A percentile compares a stretch with the other conserved stretches of the same genome.
These are phyloP conservation scores for Ormyrus rosae DNA, from an alignment of 2,888 invertebrate genomes.

Conservation along the genomic window DNA sequence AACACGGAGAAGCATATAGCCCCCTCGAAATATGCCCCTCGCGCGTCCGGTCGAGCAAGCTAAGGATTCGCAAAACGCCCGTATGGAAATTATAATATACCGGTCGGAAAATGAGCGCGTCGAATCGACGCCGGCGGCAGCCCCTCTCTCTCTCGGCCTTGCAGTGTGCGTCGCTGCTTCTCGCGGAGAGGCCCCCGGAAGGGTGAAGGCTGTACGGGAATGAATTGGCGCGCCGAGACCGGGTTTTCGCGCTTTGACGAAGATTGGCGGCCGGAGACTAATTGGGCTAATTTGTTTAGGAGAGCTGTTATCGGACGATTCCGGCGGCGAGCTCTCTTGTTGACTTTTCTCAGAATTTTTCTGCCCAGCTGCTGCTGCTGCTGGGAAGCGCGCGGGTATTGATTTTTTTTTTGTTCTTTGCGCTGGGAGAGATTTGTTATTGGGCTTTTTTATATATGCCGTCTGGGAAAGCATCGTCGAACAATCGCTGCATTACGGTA, in stretches of 20 bases:
- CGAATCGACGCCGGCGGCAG: constrained; percentile 59
- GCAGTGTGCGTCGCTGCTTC: background rate
- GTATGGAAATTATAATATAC: constrained; percentile 68
- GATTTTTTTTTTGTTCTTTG: no score
- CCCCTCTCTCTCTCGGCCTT: background rate
- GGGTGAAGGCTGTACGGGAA: background rate
- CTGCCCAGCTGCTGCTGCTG: no score
- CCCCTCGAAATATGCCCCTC: constrained; percentile 29
- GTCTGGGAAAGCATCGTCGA: no score
- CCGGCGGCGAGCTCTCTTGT: no score
- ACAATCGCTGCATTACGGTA: no score
- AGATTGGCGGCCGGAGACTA: background rate
- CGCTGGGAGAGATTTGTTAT: no score
- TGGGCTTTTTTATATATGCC: no score
- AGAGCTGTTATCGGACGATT: no score
- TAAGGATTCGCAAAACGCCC: constrained; percentile 26
- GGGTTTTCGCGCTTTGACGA: background rate
- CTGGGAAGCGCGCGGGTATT: no score
- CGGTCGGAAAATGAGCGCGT: constrained; percentile 69
- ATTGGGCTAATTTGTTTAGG: no score
- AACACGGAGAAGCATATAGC: background rate
- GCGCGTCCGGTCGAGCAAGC: constrained; percentile 16
- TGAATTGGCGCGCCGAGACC: background rate
- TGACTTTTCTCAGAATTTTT: no score
- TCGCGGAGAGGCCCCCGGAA: background rate